Base-by-base conservation (phyloP, 2,888 invertebrate species). In the Oithona nana region DNA sequence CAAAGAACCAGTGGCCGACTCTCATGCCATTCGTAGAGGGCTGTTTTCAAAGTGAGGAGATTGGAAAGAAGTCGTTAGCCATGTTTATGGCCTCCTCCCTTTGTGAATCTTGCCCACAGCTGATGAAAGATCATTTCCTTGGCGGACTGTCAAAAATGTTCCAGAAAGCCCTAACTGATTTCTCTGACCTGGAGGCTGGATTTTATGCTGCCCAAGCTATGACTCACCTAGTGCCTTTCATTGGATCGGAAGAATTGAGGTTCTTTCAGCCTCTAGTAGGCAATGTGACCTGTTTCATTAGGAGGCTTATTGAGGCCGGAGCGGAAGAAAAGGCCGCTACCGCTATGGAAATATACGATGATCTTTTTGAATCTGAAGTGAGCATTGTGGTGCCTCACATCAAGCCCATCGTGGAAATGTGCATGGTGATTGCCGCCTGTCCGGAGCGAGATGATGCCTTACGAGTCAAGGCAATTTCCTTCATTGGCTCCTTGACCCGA, bases 391-490 rank as follows among this genome's bases (percentile, higher is more conserved):
- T 79, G 4, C 81, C 82, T 8, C 80, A 83, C 68, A 75, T 85
- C 2, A 80, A 80, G 69, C 69, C 76, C 24, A 73, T 84, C 13
- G 72, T 84, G 8, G 79, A 81, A 60, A 79, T 84, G 72, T 83
- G 83, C 70, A 73, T 86, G 59, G 76, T 78, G 67, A 75, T 83
- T 24, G 79, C 80, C 13, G 75, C 75, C 24, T 64, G 79, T 82
- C 65, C 73, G 24, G 26, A 76, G 20, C 72, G 81, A 20, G 79
- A 80, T 3, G 79, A 80, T 65, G 74, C 77, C 31, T 75, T 85
- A 13, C 79, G 83, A 69, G 79, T 82, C 3, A 83, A 83, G 72
- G 80, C 82, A 1, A 77, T 86, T 22, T 76, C 79, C 52, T 80
- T 83, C 64, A 75, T 84, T 64, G 81, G 82, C 0, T 80, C 79